These are phyloP conservation scores for Eupsilia transversa DNA, from an alignment of 2,888 invertebrate genomes.

Conservation along the genomic window DNA sequence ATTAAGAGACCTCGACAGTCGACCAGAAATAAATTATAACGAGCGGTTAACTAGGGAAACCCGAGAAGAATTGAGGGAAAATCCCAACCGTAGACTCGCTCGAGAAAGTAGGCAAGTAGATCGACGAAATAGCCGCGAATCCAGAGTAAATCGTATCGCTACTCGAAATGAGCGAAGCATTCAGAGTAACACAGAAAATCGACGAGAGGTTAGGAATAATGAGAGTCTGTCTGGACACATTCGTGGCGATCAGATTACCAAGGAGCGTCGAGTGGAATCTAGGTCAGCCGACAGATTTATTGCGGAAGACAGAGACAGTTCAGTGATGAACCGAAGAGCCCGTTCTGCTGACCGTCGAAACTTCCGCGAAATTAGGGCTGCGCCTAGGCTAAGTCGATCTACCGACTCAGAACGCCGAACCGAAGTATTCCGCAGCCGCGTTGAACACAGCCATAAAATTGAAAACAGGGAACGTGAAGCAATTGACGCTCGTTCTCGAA, in stretches of 20 bases:
- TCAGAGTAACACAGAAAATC: slow-evolving; percentile 13
- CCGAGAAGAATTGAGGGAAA: slow-evolving; percentile 14
- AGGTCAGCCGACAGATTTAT: slow-evolving; percentile 33
- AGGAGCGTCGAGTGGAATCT: slow-evolving; percentile 33
- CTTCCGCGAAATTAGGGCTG: slow-evolving; percentile 37
- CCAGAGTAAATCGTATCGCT: slow-evolving; percentile 3
- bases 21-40: slow-evolving; percentile 13
- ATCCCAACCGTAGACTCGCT: slow-evolving; percentile 1
- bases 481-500: slow-evolving; percentile 56
- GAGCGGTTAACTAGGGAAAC: slow-evolving; percentile 6
- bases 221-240: slow-evolving; percentile 39
- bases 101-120: slow-evolving; percentile 23
- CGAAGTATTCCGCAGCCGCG: slow-evolving; percentile 27
- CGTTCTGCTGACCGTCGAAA: slow-evolving; percentile 37
- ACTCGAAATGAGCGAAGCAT: slow-evolving; percentile 25
- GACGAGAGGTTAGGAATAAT: slow-evolving; percentile 24
- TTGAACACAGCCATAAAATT: slow-evolving; percentile 34
- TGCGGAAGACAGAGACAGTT: slow-evolving; percentile 25
- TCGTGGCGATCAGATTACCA: slow-evolving; percentile 17
- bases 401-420: slow-evolving; percentile 27
- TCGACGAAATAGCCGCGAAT: slow-evolving; percentile 16
- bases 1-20: slow-evolving; percentile 2
- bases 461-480: slow-evolving; percentile 53
- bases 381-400: slow-evolving; percentile 30
- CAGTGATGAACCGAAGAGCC: slow-evolving; percentile 32